Evolutionary conservation across 2,797 vertebrate species (phyloP).

Genomic region (Potorous gilbertii): DNA sequence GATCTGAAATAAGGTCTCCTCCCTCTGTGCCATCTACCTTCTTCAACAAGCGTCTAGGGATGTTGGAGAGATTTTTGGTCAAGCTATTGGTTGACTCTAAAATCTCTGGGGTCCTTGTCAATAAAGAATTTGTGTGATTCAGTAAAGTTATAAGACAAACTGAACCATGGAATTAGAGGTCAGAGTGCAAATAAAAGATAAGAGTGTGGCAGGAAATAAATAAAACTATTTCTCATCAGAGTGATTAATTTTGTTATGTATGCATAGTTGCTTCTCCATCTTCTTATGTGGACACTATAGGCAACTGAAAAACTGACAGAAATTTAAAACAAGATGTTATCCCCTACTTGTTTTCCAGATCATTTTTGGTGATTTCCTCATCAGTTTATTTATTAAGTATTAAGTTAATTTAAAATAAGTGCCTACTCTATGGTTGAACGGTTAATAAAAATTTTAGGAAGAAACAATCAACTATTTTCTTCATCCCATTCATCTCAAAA

Average conservation of each 20-base stretch:
- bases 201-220: slow-evolving; percentile 5
- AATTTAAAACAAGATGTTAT: background rate
- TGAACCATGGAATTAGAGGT: background rate
- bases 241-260: background rate
- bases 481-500: background rate
- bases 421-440: background rate
- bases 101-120: background rate
- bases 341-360: slow-evolving; percentile 29
- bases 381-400: slow-evolving; percentile 25
- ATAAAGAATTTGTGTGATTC: background rate
- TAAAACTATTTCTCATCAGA: slow-evolving; percentile 12
- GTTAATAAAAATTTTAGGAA: slow-evolving; percentile 36
- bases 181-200: slow-evolving; percentile 11
- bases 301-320: slow-evolving; percentile 46
- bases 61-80: background rate
- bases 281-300: background rate
- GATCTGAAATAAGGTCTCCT: background rate
- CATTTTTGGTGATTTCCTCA: background rate
- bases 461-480: slow-evolving; percentile 18
- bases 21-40: background rate
- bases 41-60: background rate
- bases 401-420: slow-evolving; percentile 16
- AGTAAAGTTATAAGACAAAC: background rate
- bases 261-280: background rate
- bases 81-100: background rate